A percentile compares a stretch with the other conserved stretches of the same genome.
Evolutionary conservation across 2,888 invertebrate genomes (phyloP).

Genomic region (Drosophila demipolita): DNA sequence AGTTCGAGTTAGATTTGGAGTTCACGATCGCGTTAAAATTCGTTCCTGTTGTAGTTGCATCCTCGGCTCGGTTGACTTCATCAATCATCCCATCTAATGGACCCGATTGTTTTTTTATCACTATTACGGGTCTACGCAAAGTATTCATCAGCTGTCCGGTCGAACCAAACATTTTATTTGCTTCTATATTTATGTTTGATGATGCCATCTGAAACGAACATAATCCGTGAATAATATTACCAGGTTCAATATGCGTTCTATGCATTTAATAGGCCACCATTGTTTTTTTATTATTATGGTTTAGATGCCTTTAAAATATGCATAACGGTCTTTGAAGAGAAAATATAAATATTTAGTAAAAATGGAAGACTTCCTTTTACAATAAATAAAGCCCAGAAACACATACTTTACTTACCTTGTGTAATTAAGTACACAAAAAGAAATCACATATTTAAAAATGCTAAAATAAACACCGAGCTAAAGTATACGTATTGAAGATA

Average conservation of each 20-base stretch:
- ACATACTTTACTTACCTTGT: background rate
- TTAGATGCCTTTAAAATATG: constrained; percentile 4
- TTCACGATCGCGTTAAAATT: background rate
- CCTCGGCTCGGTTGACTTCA: constrained; percentile 45
- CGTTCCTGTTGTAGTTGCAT: background rate
- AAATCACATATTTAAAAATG: constrained; percentile 1
- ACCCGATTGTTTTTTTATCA: constrained; percentile 74
- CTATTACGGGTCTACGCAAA: constrained; percentile 55
- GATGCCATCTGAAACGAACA: constrained; percentile 53
- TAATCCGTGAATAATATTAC: constrained; percentile 25
- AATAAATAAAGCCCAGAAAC: background rate
- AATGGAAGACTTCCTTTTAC: background rate
- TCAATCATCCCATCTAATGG: constrained; percentile 67
- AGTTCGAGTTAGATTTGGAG: background rate
- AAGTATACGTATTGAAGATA: background rate
- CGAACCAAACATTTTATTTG: constrained; percentile 15
- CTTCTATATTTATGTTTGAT: constrained; percentile 15
- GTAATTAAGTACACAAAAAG: background rate
- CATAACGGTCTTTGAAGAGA: background rate
- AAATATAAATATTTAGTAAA: background rate
- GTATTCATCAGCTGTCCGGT: constrained; percentile 17
- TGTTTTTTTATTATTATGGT: background rate
- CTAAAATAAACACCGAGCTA: background rate
- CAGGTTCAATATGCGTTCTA: constrained; percentile 1
- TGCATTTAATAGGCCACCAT: background rate